Evolutionary conservation across 2,113 vertebrate genomes (phyloP), one percentile per base, ranked within the genome.

Genomic region (Fukomys damarensis): DNA sequence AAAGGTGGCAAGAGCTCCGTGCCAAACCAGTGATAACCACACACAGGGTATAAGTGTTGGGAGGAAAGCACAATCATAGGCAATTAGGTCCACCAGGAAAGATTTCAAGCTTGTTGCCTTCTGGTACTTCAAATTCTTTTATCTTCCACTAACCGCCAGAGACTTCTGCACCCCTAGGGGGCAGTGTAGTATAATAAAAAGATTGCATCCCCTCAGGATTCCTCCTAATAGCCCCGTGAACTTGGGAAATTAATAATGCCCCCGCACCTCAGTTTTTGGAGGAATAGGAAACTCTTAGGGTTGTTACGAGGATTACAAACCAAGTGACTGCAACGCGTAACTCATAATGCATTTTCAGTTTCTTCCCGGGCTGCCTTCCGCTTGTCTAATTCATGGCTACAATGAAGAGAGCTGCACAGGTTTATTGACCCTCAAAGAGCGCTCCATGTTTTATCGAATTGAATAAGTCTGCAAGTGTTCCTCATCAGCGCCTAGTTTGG

Each of bases 171-270:
- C 38, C 89, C 58, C 43, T 87, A 97, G 92, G 41, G 95, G 95
- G 84, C 96, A 79, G 85, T 92, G 90, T 85, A 84, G 70, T 43
- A 97, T 19, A 95, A 89, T 84, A n/a, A 93, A 97, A 91, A 41
- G 11, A 8, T 3, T 19, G 41, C 30, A 8, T 41, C 8, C 0
- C 72, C 24, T 3, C 14, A 0, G 12, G 1, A 9, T 14, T 84
- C 4, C 17, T 66, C 17, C 63, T 30, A 54, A 66, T 20, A 91
- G 89, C 5, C 68, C 89, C 0, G 0, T 54, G 79, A 91, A 65
- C 86, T 95, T 87, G 70, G 76, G 38, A 76, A 84, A 72, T 66
- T 22, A 49, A 72, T 20, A 76, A 72, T 54, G 17, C 38, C 30
- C 9, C 24, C 3, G 43, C 84, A 26, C 43, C 86, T 89, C 79